These are phyloP conservation scores for Eublepharis macularius DNA, from an alignment of 2,113 vertebrate species.

Conservation along the genomic window DNA sequence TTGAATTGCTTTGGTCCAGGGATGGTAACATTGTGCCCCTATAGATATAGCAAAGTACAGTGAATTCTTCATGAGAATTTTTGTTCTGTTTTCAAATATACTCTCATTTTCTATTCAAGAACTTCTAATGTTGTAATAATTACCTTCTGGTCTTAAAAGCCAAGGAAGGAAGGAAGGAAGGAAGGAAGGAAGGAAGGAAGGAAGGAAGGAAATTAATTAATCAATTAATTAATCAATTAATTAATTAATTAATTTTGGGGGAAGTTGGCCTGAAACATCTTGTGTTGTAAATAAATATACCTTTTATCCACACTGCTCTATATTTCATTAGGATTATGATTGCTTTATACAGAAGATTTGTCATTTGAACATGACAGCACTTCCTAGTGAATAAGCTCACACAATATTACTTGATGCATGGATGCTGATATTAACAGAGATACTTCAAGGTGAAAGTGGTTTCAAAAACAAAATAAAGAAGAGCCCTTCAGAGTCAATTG, in stretches of 20 bases:
- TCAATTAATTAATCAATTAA: too few relatives aligned
- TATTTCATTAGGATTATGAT: neutral
- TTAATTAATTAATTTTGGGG: neutral
- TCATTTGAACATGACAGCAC: constrained; percentile 8
- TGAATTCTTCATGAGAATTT: neutral
- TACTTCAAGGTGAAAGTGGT: neutral
- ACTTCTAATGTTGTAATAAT: neutral
- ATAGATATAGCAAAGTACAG: neutral
- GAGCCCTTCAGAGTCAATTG: neutral
- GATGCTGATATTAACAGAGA: neutral
- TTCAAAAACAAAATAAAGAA: neutral
- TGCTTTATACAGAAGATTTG: neutral
- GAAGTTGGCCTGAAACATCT: neutral
- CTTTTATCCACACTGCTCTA: neutral
- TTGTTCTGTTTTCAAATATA: neutral
- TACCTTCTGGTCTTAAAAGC: neutral
- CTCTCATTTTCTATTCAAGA: neutral
- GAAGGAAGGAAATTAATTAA: constrained; percentile 32
- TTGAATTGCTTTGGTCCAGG: too few relatives aligned
- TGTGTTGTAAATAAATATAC: neutral
- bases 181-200: too few relatives aligned
- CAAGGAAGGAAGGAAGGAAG: neutral
- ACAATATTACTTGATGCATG: neutral
- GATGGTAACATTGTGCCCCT: neutral
- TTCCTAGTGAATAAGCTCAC: neutral